Conservation (phyloP, 2,888 invertebrate species). For the Eristalinus aeneus region DNA sequence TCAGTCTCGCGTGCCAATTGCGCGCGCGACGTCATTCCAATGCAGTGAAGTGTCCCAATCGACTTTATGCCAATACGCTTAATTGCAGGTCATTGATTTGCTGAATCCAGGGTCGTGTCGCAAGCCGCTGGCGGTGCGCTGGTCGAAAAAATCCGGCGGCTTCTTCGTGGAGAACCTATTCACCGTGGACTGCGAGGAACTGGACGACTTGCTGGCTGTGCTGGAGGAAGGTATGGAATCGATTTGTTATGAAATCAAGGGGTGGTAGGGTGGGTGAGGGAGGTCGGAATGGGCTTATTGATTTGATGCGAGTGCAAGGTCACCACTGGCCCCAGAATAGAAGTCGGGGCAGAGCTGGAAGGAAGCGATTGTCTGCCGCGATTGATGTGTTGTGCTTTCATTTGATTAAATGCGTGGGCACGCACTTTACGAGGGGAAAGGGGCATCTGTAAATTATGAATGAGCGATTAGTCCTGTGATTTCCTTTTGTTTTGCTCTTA, state of each 20-base stretch:
- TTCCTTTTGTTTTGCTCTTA: slow-evolving; percentile 76
- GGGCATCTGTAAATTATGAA: neutral
- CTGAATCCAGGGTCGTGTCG: slow-evolving; percentile 92
- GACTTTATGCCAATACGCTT: slow-evolving; percentile 39
- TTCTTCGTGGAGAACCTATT: slow-evolving; percentile 99
- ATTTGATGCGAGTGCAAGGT: slow-evolving; percentile 19
- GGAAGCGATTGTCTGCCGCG: slow-evolving; percentile 16
- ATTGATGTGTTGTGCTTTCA: slow-evolving; percentile 10
- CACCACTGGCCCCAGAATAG: neutral
- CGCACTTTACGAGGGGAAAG: neutral
- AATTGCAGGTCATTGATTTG: slow-evolving; percentile 92
- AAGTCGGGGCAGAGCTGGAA: neutral
- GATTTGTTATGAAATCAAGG: slow-evolving; percentile 26
- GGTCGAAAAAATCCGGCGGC: slow-evolving; percentile 95
- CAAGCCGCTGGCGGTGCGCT: slow-evolving; percentile 91
- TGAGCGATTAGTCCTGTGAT: neutral
- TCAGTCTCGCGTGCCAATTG: neutral
- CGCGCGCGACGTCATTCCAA: neutral
- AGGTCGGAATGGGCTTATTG: neutral
- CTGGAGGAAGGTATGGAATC: slow-evolving; percentile 92
- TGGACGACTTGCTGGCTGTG: slow-evolving; percentile 95
- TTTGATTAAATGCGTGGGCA: slow-evolving; percentile 17
- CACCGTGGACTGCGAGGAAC: slow-evolving; percentile 95
- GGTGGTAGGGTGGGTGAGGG: neutral
- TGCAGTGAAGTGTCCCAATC: neutral